phyloP scores from a whole-genome alignment of 53 echinoderm and acorn worm species.

The Crossaster papposus region DNA sequence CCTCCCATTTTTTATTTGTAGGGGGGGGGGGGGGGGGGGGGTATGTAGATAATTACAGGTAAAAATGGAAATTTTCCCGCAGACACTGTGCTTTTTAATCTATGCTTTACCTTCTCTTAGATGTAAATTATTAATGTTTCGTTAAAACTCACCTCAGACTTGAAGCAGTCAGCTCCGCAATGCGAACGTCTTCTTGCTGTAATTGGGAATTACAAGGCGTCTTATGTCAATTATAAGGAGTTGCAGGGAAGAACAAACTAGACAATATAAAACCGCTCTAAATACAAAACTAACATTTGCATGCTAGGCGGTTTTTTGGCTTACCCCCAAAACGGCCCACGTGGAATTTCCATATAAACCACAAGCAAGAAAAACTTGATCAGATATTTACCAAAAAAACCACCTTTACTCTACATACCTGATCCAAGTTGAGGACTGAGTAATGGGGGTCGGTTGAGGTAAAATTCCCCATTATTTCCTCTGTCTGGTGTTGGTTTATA shows the following conservation, averaged over 20 bases:
- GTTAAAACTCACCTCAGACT: slow-evolving; percentile 42
- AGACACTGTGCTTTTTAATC: too few relatives aligned
- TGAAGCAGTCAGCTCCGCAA: slow-evolving; percentile 52
- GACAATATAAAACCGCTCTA: too few relatives aligned
- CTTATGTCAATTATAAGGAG: not conserved
- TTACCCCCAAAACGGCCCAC: too few relatives aligned
- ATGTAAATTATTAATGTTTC: too few relatives aligned
- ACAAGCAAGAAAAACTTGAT: not conserved
- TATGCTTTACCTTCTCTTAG: too few relatives aligned
- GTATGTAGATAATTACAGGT: too few relatives aligned
- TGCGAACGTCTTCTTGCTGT: slow-evolving; percentile 59
- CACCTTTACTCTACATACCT: slow-evolving; percentile 21
- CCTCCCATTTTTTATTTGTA: too few relatives aligned
- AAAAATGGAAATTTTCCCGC: too few relatives aligned
- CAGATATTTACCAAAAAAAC: not conserved
- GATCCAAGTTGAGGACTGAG: slow-evolving; percentile 28
- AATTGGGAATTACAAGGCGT: not conserved
- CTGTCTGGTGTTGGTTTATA: not conserved
- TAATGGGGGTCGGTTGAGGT: slow-evolving; percentile 30
- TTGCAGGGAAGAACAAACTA: not conserved
- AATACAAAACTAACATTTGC: too few relatives aligned
- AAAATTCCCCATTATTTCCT: slow-evolving; percentile 35
- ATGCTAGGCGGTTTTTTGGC: too few relatives aligned
- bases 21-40: too few relatives aligned
- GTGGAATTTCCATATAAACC: too few relatives aligned